phyloP scores from a whole-genome alignment of 2,888 invertebrate species.

The Bellardia pandia region DNA sequence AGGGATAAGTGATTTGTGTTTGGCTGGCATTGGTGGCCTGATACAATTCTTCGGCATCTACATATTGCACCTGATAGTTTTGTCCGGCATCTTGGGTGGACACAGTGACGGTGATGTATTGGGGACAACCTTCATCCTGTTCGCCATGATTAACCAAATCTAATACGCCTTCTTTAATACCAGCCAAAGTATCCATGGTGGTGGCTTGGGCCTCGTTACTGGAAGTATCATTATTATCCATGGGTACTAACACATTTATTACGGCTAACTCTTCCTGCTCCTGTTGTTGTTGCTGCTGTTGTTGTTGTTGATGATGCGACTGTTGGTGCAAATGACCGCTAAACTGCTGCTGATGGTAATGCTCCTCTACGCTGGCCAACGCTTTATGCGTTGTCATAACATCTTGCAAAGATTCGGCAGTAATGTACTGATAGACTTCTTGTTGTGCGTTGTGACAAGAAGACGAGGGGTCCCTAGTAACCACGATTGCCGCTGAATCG shows the following conservation, averaged over 20 bases:
- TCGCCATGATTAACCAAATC: constrained; percentile 67
- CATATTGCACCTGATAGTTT: constrained; percentile 90
- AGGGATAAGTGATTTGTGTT: constrained; percentile 89
- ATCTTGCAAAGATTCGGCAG: constrained; percentile 69
- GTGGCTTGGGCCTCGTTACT: constrained; percentile 67
- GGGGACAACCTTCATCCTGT: constrained; percentile 77
- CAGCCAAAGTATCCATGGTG: constrained; percentile 63
- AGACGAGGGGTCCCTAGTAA: constrained; percentile 70
- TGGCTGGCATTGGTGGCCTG: constrained; percentile 86
- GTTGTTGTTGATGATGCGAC: constrained; percentile 78
- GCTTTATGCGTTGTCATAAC: constrained; percentile 68
- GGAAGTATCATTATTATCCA: constrained; percentile 61
- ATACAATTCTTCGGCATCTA: constrained; percentile 88
- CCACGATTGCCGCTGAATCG: constrained; percentile 68
- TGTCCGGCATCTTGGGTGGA: constrained; percentile 83
- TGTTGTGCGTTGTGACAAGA: constrained; percentile 57
- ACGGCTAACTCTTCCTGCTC: constrained; percentile 66
- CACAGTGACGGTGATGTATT: constrained; percentile 77
- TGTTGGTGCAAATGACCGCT: constrained; percentile 76
- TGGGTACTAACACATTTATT: constrained; percentile 71
- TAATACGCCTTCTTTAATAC: constrained; percentile 63
- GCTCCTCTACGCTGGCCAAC: constrained; percentile 36
- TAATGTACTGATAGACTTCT: constrained; percentile 70
- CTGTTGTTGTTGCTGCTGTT: constrained; percentile 31
- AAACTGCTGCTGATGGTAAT: constrained; percentile 54